These are phyloP conservation scores for Salvator merianae DNA, from an alignment of 2,113 vertebrate species.

Conservation along the genomic window DNA sequence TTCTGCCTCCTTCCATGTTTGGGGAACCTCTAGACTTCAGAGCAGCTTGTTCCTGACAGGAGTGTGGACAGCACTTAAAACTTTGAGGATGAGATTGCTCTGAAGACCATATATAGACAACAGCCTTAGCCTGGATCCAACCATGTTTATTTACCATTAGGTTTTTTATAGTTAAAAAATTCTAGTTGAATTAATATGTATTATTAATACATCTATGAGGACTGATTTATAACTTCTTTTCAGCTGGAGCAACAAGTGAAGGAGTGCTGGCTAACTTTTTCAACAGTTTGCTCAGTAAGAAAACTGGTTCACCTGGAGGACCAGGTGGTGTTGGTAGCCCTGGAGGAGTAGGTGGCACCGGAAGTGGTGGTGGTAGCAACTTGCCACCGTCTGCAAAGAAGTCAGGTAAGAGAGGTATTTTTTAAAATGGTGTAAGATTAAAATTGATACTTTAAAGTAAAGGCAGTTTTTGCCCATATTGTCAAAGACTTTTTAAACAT, in stretches of 20 bases:
- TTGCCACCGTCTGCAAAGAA: slow-evolving; percentile 92
- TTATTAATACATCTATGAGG: neutral
- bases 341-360: slow-evolving; percentile 74
- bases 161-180: neutral
- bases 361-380: slow-evolving; percentile 76
- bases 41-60: too few species aligned
- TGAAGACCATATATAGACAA: too few species aligned
- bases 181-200: neutral
- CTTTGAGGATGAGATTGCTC: too few species aligned
- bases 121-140: neutral
- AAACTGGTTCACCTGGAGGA: slow-evolving; percentile 89
- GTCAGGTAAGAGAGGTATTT: slow-evolving; percentile 79
- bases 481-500: too few species aligned
- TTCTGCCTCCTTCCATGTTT: too few species aligned
- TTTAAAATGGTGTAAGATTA: neutral
- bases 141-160: neutral
- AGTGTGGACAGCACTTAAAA: too few species aligned
- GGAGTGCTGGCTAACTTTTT: slow-evolving; percentile 98
- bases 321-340: slow-evolving; percentile 79
- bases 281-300: slow-evolving; percentile 97
- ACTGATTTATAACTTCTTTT: neutral
- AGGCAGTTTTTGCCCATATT: neutral
- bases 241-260: slow-evolving; percentile 95
- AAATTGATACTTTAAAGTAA: neutral
- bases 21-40: too few species aligned